A percentile compares a stretch with the other conserved stretches of the same genome.
phyloP scores from a whole-genome alignment of 2,113 vertebrate species.

The Pheucticus melanocephalus region DNA sequence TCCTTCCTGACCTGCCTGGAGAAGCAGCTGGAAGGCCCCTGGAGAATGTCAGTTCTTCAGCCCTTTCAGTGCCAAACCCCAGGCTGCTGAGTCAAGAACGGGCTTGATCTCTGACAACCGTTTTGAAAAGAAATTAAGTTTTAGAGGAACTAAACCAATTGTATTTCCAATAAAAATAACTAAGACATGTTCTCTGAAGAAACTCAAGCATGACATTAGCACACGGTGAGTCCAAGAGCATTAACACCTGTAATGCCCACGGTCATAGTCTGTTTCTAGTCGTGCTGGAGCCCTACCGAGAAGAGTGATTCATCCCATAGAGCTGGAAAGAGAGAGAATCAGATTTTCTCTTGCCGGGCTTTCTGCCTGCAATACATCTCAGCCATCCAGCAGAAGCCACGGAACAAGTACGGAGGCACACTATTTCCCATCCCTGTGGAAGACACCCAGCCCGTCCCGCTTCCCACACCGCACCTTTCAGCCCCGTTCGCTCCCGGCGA shows the following conservation, averaged over 20 bases:
- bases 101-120: background rate
- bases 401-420: too few species aligned
- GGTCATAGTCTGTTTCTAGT: accelerated
- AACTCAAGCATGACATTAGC: background rate
- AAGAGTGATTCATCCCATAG: background rate
- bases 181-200: background rate
- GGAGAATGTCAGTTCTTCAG: background rate
- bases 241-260: background rate
- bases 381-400: background rate
- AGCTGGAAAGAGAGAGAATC: background rate
- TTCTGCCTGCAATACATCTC: background rate
- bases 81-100: background rate
- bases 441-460: background rate
- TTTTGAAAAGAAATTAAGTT: background rate
- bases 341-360: background rate
- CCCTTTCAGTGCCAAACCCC: background rate
- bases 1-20: background rate
- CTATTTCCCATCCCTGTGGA: background rate
- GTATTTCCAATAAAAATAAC: background rate
- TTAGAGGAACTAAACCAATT: background rate
- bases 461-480: background rate
- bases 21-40: background rate
- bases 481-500: background rate
- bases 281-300: background rate
- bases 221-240: accelerated